Evolutionary conservation across 2,797 vertebrate species (phyloP).

Genomic region (Taeniopygia guttata): DNA sequence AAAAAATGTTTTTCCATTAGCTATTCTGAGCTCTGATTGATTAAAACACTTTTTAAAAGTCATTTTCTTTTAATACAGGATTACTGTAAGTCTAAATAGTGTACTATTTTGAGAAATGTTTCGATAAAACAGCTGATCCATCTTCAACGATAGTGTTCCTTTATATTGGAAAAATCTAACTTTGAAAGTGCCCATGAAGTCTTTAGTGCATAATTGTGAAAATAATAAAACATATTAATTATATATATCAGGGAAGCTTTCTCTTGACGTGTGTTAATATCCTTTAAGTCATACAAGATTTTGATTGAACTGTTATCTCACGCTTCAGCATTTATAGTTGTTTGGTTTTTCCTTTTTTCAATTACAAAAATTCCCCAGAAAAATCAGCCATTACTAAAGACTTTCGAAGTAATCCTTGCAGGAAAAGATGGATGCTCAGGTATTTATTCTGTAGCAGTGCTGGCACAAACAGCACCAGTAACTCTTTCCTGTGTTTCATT

Average conservation of each 20-base stretch:
- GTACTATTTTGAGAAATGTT: not conserved
- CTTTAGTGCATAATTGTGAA: not conserved
- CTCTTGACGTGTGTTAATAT: not conserved
- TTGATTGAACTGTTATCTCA: not conserved
- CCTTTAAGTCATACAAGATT: not conserved
- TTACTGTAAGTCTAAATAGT: not conserved
- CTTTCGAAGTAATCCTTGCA: not conserved
- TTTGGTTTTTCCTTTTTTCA: not conserved
- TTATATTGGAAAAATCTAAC: not conserved
- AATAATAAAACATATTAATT: not conserved
- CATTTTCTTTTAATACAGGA: not conserved
- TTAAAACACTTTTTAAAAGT: not conserved
- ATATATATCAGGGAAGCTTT: not conserved
- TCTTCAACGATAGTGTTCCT: not conserved
- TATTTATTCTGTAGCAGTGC: not conserved
- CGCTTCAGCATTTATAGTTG: not conserved
- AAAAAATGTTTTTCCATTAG: not conserved
- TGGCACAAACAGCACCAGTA: not conserved
- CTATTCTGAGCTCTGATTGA: not conserved
- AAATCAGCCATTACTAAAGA: not conserved
- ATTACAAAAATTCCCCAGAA: not conserved
- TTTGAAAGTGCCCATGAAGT: not conserved
- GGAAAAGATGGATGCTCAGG: not conserved
- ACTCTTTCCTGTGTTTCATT: not conserved
- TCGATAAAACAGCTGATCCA: not conserved